Conservation (phyloP, 2,888 invertebrate genomes). For the Dasypogon diadema region DNA sequence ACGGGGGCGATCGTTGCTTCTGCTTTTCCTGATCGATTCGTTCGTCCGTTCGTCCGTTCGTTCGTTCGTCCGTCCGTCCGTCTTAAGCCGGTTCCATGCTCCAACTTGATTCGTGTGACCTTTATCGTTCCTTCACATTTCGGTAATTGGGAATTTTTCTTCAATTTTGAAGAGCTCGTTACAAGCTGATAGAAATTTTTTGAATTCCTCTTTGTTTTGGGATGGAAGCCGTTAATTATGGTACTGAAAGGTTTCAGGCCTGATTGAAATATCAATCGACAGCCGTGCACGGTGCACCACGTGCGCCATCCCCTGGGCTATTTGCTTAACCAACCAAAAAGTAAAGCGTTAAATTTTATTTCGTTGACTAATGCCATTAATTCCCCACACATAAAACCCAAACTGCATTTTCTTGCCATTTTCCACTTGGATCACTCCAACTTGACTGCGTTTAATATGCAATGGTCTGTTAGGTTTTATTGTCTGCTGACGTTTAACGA, state of each 20-base stretch:
- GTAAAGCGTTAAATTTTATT: neutral
- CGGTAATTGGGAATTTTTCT: constrained; percentile 19
- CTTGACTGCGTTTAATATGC: neutral
- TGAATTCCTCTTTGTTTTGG: neutral
- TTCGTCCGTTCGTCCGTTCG: constrained; percentile 17
- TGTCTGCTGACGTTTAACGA: neutral
- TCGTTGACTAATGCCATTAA: neutral
- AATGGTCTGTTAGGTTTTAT: neutral
- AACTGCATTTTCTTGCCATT: neutral
- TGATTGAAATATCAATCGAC: constrained; percentile 31
- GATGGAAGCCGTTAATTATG: neutral
- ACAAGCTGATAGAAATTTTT: neutral
- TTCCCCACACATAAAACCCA: neutral
- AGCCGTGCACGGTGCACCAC: neutral
- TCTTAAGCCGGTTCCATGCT: neutral
- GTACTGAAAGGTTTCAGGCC: neutral
- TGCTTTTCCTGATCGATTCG: constrained; percentile 26
- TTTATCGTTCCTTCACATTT: constrained; percentile 19
- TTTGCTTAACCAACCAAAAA: constrained; percentile 24
- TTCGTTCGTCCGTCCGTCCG: neutral
- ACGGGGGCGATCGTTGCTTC: constrained; percentile 45
- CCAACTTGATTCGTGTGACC: constrained; percentile 5
- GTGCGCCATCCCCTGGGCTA: constrained; percentile 17
- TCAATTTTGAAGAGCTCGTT: neutral
- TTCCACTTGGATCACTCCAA: neutral